phyloP scores from a whole-genome alignment of 2,797 vertebrate genomes.

The Macroramphosus scolopax region DNA sequence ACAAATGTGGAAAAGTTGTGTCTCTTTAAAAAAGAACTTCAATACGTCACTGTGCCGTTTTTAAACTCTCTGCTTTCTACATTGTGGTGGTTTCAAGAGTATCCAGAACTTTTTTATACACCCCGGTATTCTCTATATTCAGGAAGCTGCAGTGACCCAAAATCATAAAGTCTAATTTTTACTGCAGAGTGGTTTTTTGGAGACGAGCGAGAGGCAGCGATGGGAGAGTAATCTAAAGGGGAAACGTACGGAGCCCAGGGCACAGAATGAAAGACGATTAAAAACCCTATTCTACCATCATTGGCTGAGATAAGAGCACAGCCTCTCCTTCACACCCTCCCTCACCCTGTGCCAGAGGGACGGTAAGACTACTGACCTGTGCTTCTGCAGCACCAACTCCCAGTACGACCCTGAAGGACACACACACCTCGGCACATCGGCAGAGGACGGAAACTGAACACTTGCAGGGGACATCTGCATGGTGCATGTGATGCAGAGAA shows the following conservation, averaged over 20 bases:
- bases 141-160: slow-evolving; percentile 27
- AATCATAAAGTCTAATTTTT: slow-evolving; percentile 43
- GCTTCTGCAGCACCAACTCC: slow-evolving; percentile 27
- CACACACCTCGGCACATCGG: slow-evolving; percentile 34
- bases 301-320: slow-evolving; percentile 9
- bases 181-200: slow-evolving; percentile 32
- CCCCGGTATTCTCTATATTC: slow-evolving; percentile 4
- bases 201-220: slow-evolving; percentile 14
- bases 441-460: slow-evolving; percentile 25
- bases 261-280: slow-evolving; percentile 35
- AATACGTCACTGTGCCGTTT: slow-evolving; percentile 14
- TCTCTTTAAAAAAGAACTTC: not conserved
- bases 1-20: not conserved
- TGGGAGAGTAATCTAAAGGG: slow-evolving; percentile 11
- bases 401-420: slow-evolving; percentile 34
- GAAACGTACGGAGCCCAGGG: slow-evolving; percentile 13
- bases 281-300: slow-evolving; percentile 23
- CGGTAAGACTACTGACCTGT: slow-evolving; percentile 33
- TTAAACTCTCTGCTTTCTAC: slow-evolving; percentile 13
- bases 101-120: slow-evolving; percentile 21
- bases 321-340: slow-evolving; percentile 9
- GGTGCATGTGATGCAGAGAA: slow-evolving; percentile 8
- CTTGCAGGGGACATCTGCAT: slow-evolving; percentile 43
- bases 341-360: slow-evolving; percentile 24
- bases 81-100: slow-evolving; percentile 11